A percentile compares a stretch with the other conserved stretches of the same genome.
These are phyloP conservation scores for Haliaeetus leucogaster DNA, from an alignment of 2,113 vertebrate genomes.

Conservation along the genomic window DNA sequence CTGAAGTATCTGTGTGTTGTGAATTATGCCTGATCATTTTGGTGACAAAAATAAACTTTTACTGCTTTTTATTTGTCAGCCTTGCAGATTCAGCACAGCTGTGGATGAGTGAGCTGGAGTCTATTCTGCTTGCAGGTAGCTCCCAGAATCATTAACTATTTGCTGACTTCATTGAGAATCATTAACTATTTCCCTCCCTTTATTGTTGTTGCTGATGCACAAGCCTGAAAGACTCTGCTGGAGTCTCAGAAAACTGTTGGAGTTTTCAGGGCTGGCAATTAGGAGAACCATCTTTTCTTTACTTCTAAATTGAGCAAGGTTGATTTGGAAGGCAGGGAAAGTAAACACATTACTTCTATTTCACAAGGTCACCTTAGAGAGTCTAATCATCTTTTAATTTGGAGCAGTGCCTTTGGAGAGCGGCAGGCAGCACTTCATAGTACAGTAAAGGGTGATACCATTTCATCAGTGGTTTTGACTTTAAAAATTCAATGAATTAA, in stretches of 20 bases:
- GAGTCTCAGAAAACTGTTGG: not conserved
- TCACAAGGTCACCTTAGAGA: not conserved
- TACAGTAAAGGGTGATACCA: not conserved
- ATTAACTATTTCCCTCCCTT: not conserved
- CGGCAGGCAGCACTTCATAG: not conserved
- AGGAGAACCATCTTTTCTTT: not conserved
- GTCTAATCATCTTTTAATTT: not conserved
- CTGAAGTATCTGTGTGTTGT: not conserved
- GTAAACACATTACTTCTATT: not conserved
- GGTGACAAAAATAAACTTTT: not conserved
- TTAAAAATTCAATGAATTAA: not conserved
- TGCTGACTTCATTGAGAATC: not conserved
- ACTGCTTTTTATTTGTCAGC: not conserved
- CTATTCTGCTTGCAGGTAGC: not conserved
- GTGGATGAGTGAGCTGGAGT: not conserved
- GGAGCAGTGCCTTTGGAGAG: not conserved
- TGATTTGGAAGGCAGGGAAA: not conserved
- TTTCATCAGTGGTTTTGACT: not conserved
- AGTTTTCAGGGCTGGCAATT: not conserved
- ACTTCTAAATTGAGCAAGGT: not conserved
- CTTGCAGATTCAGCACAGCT: not conserved
- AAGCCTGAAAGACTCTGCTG: not conserved
- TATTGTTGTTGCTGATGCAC: not conserved
- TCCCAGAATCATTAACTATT: not conserved
- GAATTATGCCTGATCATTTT: not conserved